Base-by-base conservation (phyloP, 2,888 invertebrate species). In the Shargacucullia verbasci region DNA sequence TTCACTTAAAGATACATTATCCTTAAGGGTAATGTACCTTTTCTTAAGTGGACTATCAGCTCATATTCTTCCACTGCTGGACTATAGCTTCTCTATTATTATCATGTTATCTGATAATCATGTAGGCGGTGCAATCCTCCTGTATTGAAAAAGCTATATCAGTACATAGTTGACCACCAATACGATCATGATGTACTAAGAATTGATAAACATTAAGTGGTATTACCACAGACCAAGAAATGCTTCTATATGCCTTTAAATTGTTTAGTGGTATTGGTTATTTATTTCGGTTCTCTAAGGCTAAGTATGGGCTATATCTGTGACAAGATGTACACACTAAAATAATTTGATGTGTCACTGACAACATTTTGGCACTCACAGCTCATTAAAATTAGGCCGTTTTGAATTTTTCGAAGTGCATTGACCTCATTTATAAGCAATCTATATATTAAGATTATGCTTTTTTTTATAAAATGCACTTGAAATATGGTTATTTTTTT, bases 291-390 rank as follows among this genome's bases (percentile, higher is more conserved):
- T 43, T 29, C n/a, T 44, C 10, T 44, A 41, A 47, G 29, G 9
- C 41, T 27, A 14, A 31, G 29, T 14, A 37, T n/a, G 38, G 10
- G n/a, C 38, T 45, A 54, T 49, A 50, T 54, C 27, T 33, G 14
- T 44, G n/a, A 20, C 31, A 48, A 47, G 29, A 55, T 48, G 31
- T 55, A 33, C 6, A 15, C 10, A 33, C 43, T 54, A 52, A 63
- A 59, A 63, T 71, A 56, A 56, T 75, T 62, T 59, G 45, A 70
- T 66, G 59, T 65, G 53, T 48, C 63, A 70, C 64, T 55, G 69
- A 61, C 47, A 67, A 66, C 29, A 64, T 71, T 71, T 81, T 83
- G 83, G 83, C 82, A 83, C 52, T 47, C 29, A 25, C 13, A 59
- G 48, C 47, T 50, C 50, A 67, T 78, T 74, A 75, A 74, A 63